Evolutionary conservation across 1,140 invertebrate species (phyloP), one percentile per base, ranked within the genome.

Genomic region (Zaprionus kolodkinae): DNA sequence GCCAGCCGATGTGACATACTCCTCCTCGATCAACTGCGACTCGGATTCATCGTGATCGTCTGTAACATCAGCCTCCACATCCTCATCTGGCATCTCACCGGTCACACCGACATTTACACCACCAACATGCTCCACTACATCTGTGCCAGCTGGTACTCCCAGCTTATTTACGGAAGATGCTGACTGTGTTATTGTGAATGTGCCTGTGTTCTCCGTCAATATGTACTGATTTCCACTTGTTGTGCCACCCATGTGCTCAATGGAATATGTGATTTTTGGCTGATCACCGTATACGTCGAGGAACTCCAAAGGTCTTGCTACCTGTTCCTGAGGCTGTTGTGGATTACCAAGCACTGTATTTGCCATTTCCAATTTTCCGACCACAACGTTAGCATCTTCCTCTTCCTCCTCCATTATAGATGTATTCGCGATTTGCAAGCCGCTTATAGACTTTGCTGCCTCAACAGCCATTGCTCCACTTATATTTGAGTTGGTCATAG

Each of bases 201-300:
- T 87, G 15, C 88, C 88, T 0, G 85, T 86, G 33, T 90, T 91
- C 11, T 92, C 91, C 0, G 91, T 92, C 13, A 92, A 64, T 50
- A 92, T 92, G 50, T 79, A 92, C 38, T 92, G 91, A 65, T 80
- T 91, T 11, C 84, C 79, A 54, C 54, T 81, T 10, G 66, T 57
- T 17, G 72, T 73, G 17, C 84, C 91, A 3, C 80, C 74, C 76
- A 92, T 91, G 25, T 92, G 91, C 40, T 92, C 91, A 13, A 92
- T 92, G 17, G 91, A 91, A 54, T 92, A 92, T 2, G 87, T 90
- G 5, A 92, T 92, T 65, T 92, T 92, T 10, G 89, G 91, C 45
- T 86, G 71, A 27, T 89, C 85, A 2, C 69, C 68, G 55, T 92
- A 92, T 0, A 92, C 85, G 50, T 91, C 88, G 0, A 92, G 71